Percentiles rank a stretch among this genome's conserved stretches.
Evolutionary conservation across 2,888 invertebrate species (phyloP).

Genomic region (Caenorhabditis sp.): DNA sequence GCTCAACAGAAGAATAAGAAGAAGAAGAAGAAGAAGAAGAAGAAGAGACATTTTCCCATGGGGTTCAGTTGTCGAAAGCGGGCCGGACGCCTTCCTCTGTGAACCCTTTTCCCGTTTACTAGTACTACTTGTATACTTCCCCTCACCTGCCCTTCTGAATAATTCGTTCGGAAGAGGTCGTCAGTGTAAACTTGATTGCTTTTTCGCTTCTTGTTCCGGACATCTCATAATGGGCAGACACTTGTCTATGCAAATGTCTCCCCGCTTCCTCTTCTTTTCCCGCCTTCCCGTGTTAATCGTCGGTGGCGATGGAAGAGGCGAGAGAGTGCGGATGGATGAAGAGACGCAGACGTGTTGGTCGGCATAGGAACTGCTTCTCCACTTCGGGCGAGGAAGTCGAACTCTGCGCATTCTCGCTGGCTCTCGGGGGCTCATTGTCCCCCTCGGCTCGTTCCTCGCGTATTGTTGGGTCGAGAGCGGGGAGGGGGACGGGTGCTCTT

Average conservation of each 20-base stretch:
- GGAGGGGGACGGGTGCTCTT: neutral
- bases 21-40: neutral
- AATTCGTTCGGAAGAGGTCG: constrained; percentile 18
- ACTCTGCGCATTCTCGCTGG: constrained; percentile 20
- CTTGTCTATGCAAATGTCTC: constrained; percentile 49
- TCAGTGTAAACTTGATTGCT: constrained; percentile 40
- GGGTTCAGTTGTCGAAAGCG: constrained; percentile 46
- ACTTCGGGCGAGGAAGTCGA: constrained; percentile 1
- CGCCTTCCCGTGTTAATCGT: constrained; percentile 44
- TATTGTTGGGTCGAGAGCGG: constrained; percentile 33
- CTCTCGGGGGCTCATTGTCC: constrained; percentile 49
- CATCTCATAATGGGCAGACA: constrained; percentile 50
- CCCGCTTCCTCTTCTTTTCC: constrained; percentile 7
- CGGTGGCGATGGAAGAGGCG: constrained; percentile 4
- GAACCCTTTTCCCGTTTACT: constrained; percentile 33
- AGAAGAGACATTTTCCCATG: constrained; percentile 36
- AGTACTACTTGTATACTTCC: constrained; percentile 37
- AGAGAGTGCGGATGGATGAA: neutral
- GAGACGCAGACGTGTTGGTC: constrained; percentile 13
- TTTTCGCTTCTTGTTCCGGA: constrained; percentile 28
- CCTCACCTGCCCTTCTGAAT: constrained; percentile 30
- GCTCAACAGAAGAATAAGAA: neutral
- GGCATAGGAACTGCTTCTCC: constrained; percentile 42
- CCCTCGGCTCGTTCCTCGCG: constrained; percentile 23
- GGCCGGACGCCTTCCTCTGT: neutral